phyloP scores from a whole-genome alignment of 2,797 vertebrate genomes.

The Huso huso region DNA sequence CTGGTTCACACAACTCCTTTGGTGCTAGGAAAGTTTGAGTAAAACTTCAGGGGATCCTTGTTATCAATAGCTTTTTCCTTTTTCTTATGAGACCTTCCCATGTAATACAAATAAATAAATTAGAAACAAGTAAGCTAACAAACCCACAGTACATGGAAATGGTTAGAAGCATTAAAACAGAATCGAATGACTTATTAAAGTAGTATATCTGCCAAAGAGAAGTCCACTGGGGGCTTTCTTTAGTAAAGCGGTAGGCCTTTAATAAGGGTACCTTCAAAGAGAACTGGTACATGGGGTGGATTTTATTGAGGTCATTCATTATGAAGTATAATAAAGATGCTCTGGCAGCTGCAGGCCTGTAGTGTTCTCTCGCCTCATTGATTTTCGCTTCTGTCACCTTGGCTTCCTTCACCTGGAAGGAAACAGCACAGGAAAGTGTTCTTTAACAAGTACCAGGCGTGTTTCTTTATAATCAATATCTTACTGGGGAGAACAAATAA shows the following conservation, averaged over 20 bases:
- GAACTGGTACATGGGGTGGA: conserved; percentile 98
- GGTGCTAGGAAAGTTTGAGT: too few species aligned
- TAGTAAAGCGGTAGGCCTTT: conserved; percentile 11
- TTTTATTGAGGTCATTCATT: conserved; percentile 83
- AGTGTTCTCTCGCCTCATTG: conserved; percentile 86
- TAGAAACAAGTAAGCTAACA: neutral
- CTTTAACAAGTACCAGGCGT: conserved; percentile 1
- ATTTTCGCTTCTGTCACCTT: conserved; percentile 81
- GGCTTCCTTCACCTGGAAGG: conserved; percentile 78
- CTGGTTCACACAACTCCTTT: too few species aligned
- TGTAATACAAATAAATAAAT: neutral
- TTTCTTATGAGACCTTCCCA: neutral
- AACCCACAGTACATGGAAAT: neutral
- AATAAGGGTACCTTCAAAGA: conserved; percentile 78
- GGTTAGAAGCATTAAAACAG: neutral
- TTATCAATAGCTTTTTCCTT: too few species aligned
- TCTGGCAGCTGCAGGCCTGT: conserved; percentile 69
- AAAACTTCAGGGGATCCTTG: too few species aligned
- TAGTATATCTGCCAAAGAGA: conserved; percentile 9
- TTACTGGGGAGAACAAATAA: too few species aligned
- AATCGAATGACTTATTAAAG: conserved; percentile 3
- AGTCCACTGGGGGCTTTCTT: conserved; percentile 1
- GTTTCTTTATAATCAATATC: neutral
- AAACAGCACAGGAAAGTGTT: neutral
- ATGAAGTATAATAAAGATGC: conserved; percentile 91